A percentile compares a stretch with the other conserved stretches of the same genome.
Evolutionary conservation across 2,797 vertebrate genomes (phyloP).

Genomic region (Sebastes vulpes): DNA sequence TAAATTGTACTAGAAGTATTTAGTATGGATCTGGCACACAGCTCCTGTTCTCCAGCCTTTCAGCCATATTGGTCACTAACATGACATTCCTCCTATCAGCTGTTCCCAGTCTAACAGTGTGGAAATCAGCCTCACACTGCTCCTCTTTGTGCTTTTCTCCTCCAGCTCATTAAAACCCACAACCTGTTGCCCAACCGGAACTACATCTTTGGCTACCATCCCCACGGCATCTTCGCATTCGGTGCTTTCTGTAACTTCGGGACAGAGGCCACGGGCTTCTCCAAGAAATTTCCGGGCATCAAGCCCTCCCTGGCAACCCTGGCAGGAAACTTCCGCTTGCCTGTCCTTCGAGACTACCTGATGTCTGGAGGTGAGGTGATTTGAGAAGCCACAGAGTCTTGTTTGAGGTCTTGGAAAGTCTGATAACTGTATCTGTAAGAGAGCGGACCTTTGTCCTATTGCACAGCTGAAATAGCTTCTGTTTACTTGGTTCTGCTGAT

Average conservation of each 20-base stretch:
- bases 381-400: not conserved
- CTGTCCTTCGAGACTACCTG: constrained; percentile 94
- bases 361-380: constrained; percentile 94
- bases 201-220: constrained; percentile 97
- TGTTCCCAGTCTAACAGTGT: not conserved
- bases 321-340: constrained; percentile 95
- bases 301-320: constrained; percentile 93
- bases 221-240: constrained; percentile 95
- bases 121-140: constrained; percentile 8
- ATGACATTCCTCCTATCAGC: not conserved
- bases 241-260: constrained; percentile 98
- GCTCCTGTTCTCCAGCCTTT: not conserved
- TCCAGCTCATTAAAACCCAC: constrained; percentile 96
- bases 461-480: constrained; percentile 39
- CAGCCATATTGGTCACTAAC: not conserved
- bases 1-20: not conserved
- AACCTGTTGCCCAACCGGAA: constrained; percentile 93
- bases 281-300: constrained; percentile 97
- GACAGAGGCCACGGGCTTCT: constrained; percentile 94
- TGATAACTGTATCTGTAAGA: constrained; percentile 33
- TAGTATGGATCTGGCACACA: not conserved
- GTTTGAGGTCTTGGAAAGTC: constrained; percentile 8
- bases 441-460: constrained; percentile 75
- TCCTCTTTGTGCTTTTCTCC: constrained; percentile 46
- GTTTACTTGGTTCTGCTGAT: constrained; percentile 62